Base-by-base conservation (phyloP, 1,140 invertebrate species). In the Macrotrachela quadricornifera region DNA sequence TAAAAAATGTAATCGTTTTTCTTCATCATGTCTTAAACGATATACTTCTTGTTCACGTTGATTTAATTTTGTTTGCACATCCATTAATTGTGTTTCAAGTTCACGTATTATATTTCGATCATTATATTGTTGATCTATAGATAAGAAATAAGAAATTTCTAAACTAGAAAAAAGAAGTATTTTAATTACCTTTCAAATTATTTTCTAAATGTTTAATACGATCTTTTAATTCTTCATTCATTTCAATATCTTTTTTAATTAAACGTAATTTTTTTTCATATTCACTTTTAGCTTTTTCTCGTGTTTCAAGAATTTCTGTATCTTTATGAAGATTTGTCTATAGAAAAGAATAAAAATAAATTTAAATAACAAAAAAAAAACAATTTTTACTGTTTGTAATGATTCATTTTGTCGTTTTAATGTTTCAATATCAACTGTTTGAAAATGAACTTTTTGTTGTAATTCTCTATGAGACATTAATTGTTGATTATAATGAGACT, bases 211-310 rank as follows among this genome's bases (percentile, higher is more conserved):
- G 44, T 37, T 46, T 47, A 0, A 47, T 41, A 40, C 42, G 42
- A 13, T 40, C n/a, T 18, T 53, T 53, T 9, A 15, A 48, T 43
- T 53, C 41, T 36, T 53, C 51, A 12, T 30, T 13, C 39, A 13
- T 18, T 16, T 53, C 51, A 21, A 53, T 53, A 30, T 53, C 51
- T 30, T 13, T 46, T 47, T 53, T 44, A 46, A 53, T 53, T n/a
- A 17, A 40, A 46, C 16, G 15, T 11, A 53, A n/a, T 47, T 44
- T 30, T 36, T 39, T 46, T 10, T 53, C 51, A 48, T 47, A 53
- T 36, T 53, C 51, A 12, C 16, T 30, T 48, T 47, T 53, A 21
- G 46, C 6, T 46, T 17, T 46, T 47, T 53, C 51, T 37, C 44
- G 41, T 40, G 46, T 48, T 46, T 53, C 38, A 14, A 53, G 11